These are phyloP conservation scores for Carposina sasakii DNA, from an alignment of 1,140 invertebrate species.

Conservation along the genomic window DNA sequence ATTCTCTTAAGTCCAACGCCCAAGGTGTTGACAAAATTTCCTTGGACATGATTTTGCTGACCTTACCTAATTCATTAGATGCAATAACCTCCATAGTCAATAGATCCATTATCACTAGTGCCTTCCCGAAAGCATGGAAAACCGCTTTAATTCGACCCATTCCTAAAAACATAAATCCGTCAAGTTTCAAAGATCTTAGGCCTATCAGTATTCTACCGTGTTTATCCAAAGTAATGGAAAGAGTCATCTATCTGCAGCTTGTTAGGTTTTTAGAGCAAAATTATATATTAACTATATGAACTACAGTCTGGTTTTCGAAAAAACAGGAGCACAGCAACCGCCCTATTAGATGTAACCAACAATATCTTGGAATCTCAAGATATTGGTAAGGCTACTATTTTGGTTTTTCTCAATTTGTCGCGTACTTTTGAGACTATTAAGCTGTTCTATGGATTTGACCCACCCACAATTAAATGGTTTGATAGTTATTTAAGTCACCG, in stretches of 20 bases:
- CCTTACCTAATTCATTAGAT: background rate
- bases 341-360: background rate
- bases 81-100: background rate
- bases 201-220: background rate
- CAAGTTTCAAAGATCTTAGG: background rate
- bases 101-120: background rate
- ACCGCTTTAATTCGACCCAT: background rate
- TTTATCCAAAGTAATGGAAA: constrained; percentile 1
- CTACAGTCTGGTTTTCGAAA: background rate
- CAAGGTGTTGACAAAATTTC: background rate
- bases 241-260: background rate
- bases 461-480: too few relatives aligned
- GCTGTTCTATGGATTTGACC: too few relatives aligned
- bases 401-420: too few relatives aligned
- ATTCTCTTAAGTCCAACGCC: background rate
- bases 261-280: background rate
- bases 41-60: constrained; percentile 5
- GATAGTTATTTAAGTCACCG: too few relatives aligned
- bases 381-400: too few relatives aligned
- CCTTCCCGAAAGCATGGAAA: background rate
- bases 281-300: background rate
- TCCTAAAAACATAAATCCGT: background rate
- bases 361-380: too few relatives aligned
- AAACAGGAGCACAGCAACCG: background rate
- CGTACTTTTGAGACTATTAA: too few relatives aligned